Evolutionary conservation across 2,113 vertebrate species (phyloP).

Genomic region (Mionectes macconnelli): DNA sequence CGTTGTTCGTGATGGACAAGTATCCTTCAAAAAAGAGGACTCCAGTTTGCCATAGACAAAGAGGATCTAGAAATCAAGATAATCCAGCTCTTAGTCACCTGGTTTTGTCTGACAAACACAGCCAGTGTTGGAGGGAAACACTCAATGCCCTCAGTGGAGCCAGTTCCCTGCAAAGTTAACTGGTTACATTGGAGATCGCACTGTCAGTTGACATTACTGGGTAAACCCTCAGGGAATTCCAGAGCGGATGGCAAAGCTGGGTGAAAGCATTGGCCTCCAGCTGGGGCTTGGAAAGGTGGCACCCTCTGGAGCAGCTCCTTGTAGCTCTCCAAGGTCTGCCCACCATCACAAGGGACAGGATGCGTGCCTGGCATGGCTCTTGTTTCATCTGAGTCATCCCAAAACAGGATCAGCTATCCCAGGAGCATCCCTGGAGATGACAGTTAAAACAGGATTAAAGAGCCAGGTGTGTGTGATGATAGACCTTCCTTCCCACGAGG

Average conservation of each 20-base stretch:
- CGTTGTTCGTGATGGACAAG: background rate
- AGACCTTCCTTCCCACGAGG: background rate
- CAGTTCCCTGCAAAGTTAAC: background rate
- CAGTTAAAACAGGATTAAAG: background rate
- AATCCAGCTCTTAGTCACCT: background rate
- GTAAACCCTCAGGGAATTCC: background rate
- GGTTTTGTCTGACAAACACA: background rate
- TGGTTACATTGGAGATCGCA: accelerated
- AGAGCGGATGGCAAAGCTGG: background rate
- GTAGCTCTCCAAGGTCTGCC: background rate
- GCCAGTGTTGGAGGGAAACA: background rate
- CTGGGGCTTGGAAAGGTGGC: background rate
- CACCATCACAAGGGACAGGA: background rate
- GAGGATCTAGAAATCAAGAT: background rate
- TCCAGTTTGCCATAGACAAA: background rate
- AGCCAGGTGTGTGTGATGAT: background rate
- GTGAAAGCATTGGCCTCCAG: background rate
- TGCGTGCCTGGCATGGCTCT: accelerated
- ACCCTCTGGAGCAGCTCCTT: background rate
- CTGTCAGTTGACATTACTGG: background rate
- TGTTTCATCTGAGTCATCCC: background rate
- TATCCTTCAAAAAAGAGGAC: background rate
- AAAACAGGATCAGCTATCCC: background rate
- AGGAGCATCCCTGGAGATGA: background rate
- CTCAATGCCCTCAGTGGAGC: background rate